phyloP scores from a whole-genome alignment of 2,113 vertebrate genomes.

The Gila orcuttii region DNA sequence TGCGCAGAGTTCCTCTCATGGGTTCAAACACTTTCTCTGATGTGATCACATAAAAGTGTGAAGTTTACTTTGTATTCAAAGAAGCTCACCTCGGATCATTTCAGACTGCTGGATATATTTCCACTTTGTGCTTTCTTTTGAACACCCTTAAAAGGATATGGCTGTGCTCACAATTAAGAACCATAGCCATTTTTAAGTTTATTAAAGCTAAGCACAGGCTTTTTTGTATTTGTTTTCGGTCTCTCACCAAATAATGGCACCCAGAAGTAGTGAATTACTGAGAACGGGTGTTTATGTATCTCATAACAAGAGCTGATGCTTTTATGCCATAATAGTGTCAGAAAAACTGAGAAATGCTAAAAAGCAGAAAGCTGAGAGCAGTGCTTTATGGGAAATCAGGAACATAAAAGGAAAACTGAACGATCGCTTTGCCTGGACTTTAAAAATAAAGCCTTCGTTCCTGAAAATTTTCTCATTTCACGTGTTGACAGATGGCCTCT shows the following conservation, averaged over 20 bases:
- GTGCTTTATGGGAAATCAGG: constrained; percentile 5
- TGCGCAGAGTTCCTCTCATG: neutral
- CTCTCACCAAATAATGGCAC: neutral
- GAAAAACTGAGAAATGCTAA: constrained; percentile 12
- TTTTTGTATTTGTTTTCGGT: constrained; percentile 19
- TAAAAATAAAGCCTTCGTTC: constrained; percentile 33
- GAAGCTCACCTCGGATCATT: neutral
- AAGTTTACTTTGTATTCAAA: constrained; percentile 24
- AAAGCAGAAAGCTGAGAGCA: neutral
- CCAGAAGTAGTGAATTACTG: neutral
- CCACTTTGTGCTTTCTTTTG: constrained; percentile 32
- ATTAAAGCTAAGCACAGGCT: neutral
- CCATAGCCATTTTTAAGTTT: constrained; percentile 6
- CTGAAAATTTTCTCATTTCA: neutral
- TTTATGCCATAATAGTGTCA: neutral
- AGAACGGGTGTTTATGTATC: constrained; percentile 4
- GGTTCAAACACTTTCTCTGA: constrained; percentile 1
- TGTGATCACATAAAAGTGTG: constrained; percentile 28
- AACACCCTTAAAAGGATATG: constrained; percentile 21
- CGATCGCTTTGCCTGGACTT: neutral
- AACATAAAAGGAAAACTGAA: constrained; percentile 23
- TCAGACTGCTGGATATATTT: constrained; percentile 2
- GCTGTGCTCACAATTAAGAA: neutral
- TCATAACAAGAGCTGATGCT: constrained; percentile 2
- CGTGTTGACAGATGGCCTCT: neutral